A percentile compares a stretch with the other conserved stretches of the same genome.
phyloP scores from a whole-genome alignment of 2,888 invertebrate species.

The Falcaria lacertinaria region DNA sequence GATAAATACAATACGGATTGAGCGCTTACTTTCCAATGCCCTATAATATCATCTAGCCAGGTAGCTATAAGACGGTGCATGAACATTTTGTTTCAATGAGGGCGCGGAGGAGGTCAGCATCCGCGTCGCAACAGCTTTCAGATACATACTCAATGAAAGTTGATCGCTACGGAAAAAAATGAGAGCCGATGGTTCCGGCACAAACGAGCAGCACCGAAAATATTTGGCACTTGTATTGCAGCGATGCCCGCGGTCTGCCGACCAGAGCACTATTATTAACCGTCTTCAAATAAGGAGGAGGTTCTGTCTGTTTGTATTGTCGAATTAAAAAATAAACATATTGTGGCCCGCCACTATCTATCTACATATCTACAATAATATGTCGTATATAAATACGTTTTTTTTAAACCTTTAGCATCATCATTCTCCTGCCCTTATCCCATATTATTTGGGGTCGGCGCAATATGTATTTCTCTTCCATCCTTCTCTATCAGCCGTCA shows the following conservation, averaged over 20 bases:
- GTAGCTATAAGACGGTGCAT: conserved; percentile 65
- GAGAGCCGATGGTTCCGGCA: conserved; percentile 51
- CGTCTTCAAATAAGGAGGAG: too few relatives aligned
- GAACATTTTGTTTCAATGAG: conserved; percentile 69
- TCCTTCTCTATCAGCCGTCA: too few relatives aligned
- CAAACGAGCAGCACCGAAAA: conserved; percentile 46
- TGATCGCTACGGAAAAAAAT: conserved; percentile 64
- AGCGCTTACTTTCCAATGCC: conserved; percentile 70
- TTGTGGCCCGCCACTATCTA: too few relatives aligned
- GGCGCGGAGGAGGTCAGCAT: conserved; percentile 66
- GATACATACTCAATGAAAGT: conserved; percentile 73
- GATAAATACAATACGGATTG: conserved; percentile 26
- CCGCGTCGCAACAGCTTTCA: conserved; percentile 76
- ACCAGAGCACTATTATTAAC: too few relatives aligned
- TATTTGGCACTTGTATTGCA: conserved; percentile 44
- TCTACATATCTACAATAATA: conserved; percentile 25
- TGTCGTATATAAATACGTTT: too few relatives aligned
- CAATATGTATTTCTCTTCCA: too few relatives aligned
- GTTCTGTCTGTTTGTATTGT: too few relatives aligned
- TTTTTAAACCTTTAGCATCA: too few relatives aligned
- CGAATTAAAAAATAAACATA: too few relatives aligned
- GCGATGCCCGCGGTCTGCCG: conserved; percentile 17
- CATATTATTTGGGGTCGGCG: too few relatives aligned
- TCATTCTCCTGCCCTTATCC: too few relatives aligned
- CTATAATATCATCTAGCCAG: conserved; percentile 67